phyloP scores from a whole-genome alignment of 2,113 vertebrate genomes.

The Heterotilapia buettikoferi region DNA sequence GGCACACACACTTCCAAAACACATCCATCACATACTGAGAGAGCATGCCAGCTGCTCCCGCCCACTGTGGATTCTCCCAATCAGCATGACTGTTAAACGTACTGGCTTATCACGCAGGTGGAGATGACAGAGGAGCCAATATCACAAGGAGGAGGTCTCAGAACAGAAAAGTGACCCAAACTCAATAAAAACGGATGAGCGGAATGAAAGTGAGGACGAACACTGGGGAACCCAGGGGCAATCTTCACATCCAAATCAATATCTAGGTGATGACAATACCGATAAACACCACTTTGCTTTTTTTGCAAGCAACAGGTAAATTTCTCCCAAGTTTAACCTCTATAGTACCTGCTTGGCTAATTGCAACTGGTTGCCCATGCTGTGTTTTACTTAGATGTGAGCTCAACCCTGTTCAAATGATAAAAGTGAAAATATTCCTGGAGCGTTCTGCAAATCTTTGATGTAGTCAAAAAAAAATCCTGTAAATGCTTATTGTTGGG shows the following conservation, averaged over 20 bases:
- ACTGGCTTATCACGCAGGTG: neutral
- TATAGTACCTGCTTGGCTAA: neutral
- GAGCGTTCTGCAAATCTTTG: neutral
- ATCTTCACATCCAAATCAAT: slow-evolving; percentile 21
- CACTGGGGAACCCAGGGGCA: neutral
- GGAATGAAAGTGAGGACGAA: neutral
- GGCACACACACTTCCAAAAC: slow-evolving; percentile 9
- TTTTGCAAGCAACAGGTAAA: neutral
- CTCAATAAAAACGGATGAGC: slow-evolving; percentile 24
- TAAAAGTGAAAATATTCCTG: neutral
- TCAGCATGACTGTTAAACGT: neutral
- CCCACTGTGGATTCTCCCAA: neutral
- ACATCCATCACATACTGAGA: slow-evolving; percentile 40
- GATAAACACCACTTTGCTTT: neutral
- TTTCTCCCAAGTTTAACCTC: neutral
- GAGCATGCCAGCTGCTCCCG: neutral
- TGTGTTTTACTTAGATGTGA: neutral
- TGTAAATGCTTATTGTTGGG: neutral
- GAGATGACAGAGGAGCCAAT: slow-evolving; percentile 34
- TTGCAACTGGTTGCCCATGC: neutral
- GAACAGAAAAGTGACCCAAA: neutral
- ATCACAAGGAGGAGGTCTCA: neutral
- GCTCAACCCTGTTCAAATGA: neutral
- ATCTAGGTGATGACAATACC: neutral
- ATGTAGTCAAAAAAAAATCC: neutral